These are phyloP conservation scores for Anoura caudifer DNA, from an alignment of 2,113 vertebrate species.

Conservation along the genomic window DNA sequence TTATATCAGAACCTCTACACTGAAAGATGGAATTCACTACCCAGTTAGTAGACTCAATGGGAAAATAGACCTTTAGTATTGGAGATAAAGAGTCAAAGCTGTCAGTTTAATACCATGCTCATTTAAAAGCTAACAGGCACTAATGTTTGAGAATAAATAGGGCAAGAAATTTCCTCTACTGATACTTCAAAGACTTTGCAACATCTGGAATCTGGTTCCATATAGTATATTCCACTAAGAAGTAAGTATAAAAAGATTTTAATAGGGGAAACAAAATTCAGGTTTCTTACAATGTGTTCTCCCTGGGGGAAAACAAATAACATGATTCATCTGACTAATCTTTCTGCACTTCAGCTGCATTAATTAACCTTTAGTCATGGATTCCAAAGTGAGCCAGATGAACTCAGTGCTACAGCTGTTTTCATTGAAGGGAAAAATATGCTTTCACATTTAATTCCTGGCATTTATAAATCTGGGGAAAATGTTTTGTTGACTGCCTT, in stretches of 20 bases:
- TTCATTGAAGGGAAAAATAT: conserved; percentile 46
- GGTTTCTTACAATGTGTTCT: conserved; percentile 65
- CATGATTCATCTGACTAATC: conserved; percentile 62
- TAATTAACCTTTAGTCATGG: conserved; percentile 72
- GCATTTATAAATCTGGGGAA: conserved; percentile 40
- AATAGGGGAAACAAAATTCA: conserved; percentile 65
- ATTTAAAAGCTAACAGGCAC: conserved; percentile 35
- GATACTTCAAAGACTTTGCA: conserved; percentile 70
- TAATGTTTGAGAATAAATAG: conserved; percentile 33
- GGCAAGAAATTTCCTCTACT: conserved; percentile 32
- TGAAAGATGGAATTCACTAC: background rate
- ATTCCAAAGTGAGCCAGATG: conserved; percentile 61
- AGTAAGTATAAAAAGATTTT: conserved; percentile 60
- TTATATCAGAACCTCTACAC: background rate
- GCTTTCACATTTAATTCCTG: conserved; percentile 53
- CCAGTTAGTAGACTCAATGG: background rate
- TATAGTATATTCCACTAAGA: conserved; percentile 43
- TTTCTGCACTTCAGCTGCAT: conserved; percentile 66
- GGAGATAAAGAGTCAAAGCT: conserved; percentile 1
- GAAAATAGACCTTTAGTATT: background rate
- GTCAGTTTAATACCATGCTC: background rate
- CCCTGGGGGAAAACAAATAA: conserved; percentile 54
- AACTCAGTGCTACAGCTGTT: conserved; percentile 64
- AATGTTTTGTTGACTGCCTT: background rate
- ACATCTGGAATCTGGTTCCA: conserved; percentile 69